A percentile compares a stretch with the other conserved stretches of the same genome.
These are phyloP conservation scores for Champsocephalus esox DNA, from an alignment of 2,797 vertebrate genomes.

Conservation along the genomic window DNA sequence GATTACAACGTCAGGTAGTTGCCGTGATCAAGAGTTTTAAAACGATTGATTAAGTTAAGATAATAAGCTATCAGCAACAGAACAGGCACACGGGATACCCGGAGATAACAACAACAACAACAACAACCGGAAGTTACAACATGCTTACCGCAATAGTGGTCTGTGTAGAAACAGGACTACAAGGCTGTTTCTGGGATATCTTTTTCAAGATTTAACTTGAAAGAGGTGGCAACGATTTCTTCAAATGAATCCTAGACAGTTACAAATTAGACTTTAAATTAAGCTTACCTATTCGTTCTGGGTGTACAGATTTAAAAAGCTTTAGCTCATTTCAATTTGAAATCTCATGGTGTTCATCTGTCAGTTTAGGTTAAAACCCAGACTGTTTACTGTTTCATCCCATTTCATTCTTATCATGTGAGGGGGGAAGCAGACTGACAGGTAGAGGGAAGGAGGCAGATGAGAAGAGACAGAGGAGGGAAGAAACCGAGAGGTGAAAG, in stretches of 20 bases:
- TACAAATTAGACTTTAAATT: constrained; percentile 21
- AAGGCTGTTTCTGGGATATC: too few species aligned
- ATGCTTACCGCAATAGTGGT: too few species aligned
- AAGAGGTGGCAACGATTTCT: background rate
- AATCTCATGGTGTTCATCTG: constrained; percentile 38
- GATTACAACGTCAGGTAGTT: too few species aligned
- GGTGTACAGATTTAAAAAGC: constrained; percentile 3
- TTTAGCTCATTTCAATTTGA: constrained; percentile 22
- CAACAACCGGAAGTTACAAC: too few species aligned
- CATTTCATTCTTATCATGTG: constrained; percentile 50
- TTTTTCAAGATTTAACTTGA: background rate
- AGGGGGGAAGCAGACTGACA: constrained; percentile 37
- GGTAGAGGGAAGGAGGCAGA: constrained; percentile 36
- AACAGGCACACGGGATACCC: too few species aligned
- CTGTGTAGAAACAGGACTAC: too few species aligned
- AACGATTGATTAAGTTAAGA: too few species aligned
- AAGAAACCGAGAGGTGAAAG: constrained; percentile 26
- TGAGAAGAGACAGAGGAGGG: constrained; percentile 45
- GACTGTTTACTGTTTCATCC: constrained; percentile 52
- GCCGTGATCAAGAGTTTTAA: too few species aligned
- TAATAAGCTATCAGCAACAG: too few species aligned
- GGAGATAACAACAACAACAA: too few species aligned
- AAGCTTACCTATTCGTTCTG: background rate
- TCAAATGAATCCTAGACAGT: background rate
- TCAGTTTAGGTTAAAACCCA: constrained; percentile 40